These are phyloP conservation scores for Dermolepida albohirtum DNA, from an alignment of 2,888 invertebrate genomes.

Conservation along the genomic window DNA sequence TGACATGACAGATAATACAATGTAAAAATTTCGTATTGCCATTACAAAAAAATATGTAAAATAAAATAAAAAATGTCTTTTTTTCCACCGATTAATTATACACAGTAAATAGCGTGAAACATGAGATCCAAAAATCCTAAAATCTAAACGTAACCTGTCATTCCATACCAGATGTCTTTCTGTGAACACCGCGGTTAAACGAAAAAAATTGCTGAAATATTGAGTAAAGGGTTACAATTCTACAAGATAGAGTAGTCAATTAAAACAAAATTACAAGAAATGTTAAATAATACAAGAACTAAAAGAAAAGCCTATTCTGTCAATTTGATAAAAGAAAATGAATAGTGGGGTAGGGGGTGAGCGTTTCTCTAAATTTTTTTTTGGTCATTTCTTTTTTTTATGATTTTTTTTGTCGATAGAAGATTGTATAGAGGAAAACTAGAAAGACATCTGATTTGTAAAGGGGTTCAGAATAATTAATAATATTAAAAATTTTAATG, in stretches of 20 bases:
- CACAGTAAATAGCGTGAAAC: conserved; percentile 3
- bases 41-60: conserved; percentile 38
- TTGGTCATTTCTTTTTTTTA: conserved; percentile 11
- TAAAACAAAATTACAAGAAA: too few relatives aligned
- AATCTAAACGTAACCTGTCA: conserved; percentile 13
- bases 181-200: neutral
- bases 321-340: neutral
- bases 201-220: conserved; percentile 3
- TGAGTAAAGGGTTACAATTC: conserved; percentile 15
- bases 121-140: conserved; percentile 35
- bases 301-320: too few relatives aligned
- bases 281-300: too few relatives aligned
- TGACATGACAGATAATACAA: conserved; percentile 40
- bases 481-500: conserved; percentile 10
- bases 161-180: conserved; percentile 28
- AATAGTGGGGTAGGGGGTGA: neutral
- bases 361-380: neutral
- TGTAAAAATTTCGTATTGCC: conserved; percentile 47
- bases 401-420: neutral
- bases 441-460: conserved; percentile 11
- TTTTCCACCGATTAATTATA: conserved; percentile 18
- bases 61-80: conserved; percentile 21
- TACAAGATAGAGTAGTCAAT: neutral
- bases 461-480: conserved; percentile 7
- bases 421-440: neutral